Conservation (phyloP, 2,797 vertebrate genomes). For the Enteromius treurensis region DNA sequence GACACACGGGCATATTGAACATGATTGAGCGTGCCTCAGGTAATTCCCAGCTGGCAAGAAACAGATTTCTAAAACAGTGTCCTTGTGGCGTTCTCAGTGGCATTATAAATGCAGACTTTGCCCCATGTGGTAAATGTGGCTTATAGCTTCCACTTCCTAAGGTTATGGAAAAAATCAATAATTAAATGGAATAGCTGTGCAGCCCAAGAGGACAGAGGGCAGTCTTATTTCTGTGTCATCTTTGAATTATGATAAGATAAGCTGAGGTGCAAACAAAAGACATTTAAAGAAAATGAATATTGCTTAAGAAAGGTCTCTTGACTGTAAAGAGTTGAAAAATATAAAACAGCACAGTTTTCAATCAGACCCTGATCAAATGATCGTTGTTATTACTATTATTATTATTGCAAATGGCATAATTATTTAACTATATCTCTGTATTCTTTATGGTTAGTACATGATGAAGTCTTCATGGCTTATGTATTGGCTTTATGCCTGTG, state of each 20-base stretch:
- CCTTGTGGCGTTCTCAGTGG: slow-evolving; percentile 24
- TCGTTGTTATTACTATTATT: neutral
- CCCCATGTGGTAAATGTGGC: slow-evolving; percentile 38
- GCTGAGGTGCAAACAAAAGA: slow-evolving; percentile 17
- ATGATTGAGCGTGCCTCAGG: slow-evolving; percentile 28
- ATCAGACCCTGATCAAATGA: neutral
- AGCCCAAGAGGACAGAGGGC: slow-evolving; percentile 38
- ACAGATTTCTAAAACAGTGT: slow-evolving; percentile 26
- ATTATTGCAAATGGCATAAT: slow-evolving; percentile 4
- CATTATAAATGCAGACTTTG: slow-evolving; percentile 46
- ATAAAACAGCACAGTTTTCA: neutral
- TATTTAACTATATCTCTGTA: neutral
- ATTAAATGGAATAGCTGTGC: slow-evolving; percentile 51
- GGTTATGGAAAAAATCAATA: slow-evolving; percentile 55
- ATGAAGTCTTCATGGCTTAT: neutral
- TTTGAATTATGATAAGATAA: slow-evolving; percentile 44
- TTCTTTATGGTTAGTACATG: neutral
- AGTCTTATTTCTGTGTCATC: slow-evolving; percentile 43
- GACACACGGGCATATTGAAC: neutral
- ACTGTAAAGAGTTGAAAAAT: neutral
- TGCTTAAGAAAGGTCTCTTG: neutral
- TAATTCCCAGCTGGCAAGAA: slow-evolving; percentile 3
- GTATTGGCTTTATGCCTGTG: slow-evolving; percentile 10
- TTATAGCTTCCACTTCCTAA: slow-evolving; percentile 43
- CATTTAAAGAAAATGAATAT: neutral